Evolutionary conservation across 1,140 invertebrate species (phyloP).

Genomic region (Philopotamus ludificatus): DNA sequence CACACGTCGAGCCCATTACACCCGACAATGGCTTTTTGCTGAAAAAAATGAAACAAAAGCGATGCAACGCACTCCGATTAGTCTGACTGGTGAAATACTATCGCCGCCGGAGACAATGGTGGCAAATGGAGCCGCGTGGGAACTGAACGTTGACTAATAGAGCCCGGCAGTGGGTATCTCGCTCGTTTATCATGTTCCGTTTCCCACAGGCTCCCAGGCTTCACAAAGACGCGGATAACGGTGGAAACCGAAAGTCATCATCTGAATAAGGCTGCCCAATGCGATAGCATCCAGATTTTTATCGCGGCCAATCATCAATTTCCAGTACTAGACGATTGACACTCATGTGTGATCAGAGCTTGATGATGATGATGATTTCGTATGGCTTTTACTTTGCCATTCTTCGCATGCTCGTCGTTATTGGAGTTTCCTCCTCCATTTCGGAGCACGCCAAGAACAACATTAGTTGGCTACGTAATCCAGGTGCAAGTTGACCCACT

Average conservation of each 20-base stretch:
- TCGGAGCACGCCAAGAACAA: too few relatives aligned
- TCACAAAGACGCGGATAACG: not conserved
- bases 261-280: not conserved
- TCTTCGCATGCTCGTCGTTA: too few relatives aligned
- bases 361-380: too few relatives aligned
- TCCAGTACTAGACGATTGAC: too few relatives aligned
- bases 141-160: conserved; percentile 5
- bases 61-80: conserved; percentile 13
- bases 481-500: too few relatives aligned
- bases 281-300: not conserved
- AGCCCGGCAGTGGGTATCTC: not conserved
- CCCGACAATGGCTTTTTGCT: not conserved
- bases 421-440: too few relatives aligned
- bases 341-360: too few relatives aligned
- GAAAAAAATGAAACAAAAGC: conserved; percentile 23
- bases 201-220: not conserved
- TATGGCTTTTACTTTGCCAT: too few relatives aligned
- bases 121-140: conserved; percentile 18
- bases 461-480: too few relatives aligned
- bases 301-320: too few relatives aligned
- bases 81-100: conserved; percentile 10
- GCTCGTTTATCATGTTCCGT: not conserved
- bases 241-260: conserved; percentile 2
- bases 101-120: conserved; percentile 10
- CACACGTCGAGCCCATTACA: conserved; percentile 8